Base-by-base conservation (phyloP, 2,888 invertebrate genomes). In the Cyclophora albipunctata region DNA sequence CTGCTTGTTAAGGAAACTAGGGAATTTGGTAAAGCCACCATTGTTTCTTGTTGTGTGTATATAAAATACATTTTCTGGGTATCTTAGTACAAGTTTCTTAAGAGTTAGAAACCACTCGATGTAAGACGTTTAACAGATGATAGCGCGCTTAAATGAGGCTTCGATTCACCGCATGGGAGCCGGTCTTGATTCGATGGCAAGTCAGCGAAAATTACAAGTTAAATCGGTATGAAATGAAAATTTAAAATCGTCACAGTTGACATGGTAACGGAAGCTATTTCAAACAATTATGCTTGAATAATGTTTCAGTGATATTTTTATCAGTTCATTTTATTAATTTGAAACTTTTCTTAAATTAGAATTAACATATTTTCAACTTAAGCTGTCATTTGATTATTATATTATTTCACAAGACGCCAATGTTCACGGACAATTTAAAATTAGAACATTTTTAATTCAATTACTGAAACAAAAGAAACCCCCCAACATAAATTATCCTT, bases 1-100 rank as follows among this genome's bases (percentile, higher is more conserved):
- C 65, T 73, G 75, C 85, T 84, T 84, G 86, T 84, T 81, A 84
- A 81, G 79, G 81, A 81, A 83, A 73, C 78, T 75, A 68, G 73
- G 68, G 77, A 77, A 73, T 76, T 79, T 76, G 70, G 71, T 63
- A 64, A 55, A 72, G 71, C 69, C 69, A 71, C 73, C 72, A 73
- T 76, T 77, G 79, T 79, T 77, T 79, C 81, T 77, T 76, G 75
- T 78, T 75, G 65, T 75, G 65, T 75, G 72, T 68, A 64, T 34
- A 34, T 37, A 37, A 37, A 43, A 43, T 43, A 43, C 61, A 67
- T 68, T 60, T 63, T 67, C 63, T 57, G 60, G 52, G 56, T 60
- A 20, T 20, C 20, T 20, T 20, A 57, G 63, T 56, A 50, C 60
- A 57, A 58, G 58, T 62, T 64, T 45, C 40, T 48, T 49, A 49